These are phyloP conservation scores for Labeo rohita DNA, from an alignment of 2,113 vertebrate genomes.

Conservation along the genomic window DNA sequence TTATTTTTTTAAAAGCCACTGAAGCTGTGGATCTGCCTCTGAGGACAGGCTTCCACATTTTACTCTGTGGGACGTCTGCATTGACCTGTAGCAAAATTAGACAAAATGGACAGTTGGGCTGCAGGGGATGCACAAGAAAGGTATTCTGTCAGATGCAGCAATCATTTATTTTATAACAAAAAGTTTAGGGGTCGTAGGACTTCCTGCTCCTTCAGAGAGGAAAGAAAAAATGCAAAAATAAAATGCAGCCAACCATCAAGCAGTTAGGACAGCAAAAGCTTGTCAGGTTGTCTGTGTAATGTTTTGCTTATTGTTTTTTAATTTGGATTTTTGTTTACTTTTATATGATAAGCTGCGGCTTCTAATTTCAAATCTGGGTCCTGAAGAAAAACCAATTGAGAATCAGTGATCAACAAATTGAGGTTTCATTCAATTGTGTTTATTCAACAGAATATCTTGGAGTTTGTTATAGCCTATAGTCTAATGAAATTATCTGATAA, in stretches of 20 bases:
- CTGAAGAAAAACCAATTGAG: background rate
- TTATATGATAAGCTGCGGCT: background rate
- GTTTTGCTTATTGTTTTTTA: background rate
- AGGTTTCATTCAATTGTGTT: background rate
- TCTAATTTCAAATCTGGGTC: background rate
- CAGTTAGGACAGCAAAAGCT: background rate
- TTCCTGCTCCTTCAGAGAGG: background rate
- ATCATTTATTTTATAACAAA: slow-evolving; percentile 33
- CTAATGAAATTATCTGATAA: background rate
- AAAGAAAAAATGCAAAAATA: background rate
- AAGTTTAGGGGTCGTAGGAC: background rate
- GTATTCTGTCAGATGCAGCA: slow-evolving; percentile 13
- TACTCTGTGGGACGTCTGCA: background rate
- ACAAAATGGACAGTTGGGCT: slow-evolving; percentile 9
- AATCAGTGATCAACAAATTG: background rate
- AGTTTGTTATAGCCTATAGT: background rate
- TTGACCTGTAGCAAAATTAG: slow-evolving; percentile 31
- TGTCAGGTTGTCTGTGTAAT: background rate
- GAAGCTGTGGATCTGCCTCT: background rate
- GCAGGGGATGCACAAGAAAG: slow-evolving; percentile 21
- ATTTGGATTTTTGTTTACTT: background rate
- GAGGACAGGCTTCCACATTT: background rate
- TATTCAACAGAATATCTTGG: background rate
- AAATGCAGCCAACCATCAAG: background rate
- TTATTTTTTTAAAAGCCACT: background rate